A percentile compares a stretch with the other conserved stretches of the same genome.
phyloP scores from a whole-genome alignment of 2,113 vertebrate genomes.

The Prietella phreatophila region DNA sequence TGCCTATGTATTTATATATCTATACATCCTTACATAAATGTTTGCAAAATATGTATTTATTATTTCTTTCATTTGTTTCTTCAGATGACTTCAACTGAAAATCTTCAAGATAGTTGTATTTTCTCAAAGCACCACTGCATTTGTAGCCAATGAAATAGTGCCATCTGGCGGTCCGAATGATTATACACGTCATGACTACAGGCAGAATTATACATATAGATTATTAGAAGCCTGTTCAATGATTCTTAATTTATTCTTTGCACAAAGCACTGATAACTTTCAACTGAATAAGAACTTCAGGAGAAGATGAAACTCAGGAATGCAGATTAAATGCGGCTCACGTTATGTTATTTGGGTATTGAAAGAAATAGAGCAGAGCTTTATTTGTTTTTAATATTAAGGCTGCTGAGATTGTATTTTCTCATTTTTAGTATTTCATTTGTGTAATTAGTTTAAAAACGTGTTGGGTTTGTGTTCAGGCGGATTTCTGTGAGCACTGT shows the following conservation, averaged over 20 bases:
- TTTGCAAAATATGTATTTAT: not conserved
- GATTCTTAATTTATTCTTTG: not conserved
- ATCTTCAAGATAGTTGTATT: not conserved
- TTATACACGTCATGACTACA: not conserved
- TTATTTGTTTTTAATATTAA: not conserved
- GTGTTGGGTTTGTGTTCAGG: not conserved
- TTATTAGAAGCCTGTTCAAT: not conserved
- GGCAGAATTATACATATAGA: not conserved
- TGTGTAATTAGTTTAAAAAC: not conserved
- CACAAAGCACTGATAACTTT: not conserved
- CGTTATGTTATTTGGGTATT: not conserved
- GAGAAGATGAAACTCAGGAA: not conserved
- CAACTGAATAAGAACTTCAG: not conserved
- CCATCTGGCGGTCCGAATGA: conserved; percentile 4
- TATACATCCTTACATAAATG: not conserved
- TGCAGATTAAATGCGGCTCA: not conserved
- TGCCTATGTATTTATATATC: not conserved
- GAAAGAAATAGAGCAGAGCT: not conserved
- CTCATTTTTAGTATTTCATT: not conserved
- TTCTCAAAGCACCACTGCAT: not conserved
- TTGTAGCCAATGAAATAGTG: not conserved
- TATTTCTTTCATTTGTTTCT: not conserved
- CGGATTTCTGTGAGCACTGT: no score
- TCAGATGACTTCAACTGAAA: not conserved
- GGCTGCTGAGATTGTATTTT: not conserved